A percentile compares a stretch with the other conserved stretches of the same genome.
Conservation (phyloP, 2,888 invertebrate species). For the Branchellion lobata region DNA sequence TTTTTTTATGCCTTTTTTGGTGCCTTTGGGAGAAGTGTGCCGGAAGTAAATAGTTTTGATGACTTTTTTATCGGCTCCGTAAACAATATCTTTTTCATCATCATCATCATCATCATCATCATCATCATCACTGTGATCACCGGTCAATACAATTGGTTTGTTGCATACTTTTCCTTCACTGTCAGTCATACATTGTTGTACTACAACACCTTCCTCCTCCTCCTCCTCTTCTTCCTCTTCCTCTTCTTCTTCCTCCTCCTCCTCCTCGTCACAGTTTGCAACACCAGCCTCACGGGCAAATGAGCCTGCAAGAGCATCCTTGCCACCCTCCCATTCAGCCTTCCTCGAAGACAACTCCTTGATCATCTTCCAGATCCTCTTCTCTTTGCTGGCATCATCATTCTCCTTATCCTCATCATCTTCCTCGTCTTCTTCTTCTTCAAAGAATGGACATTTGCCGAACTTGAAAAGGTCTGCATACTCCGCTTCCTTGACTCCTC, state of each 20-base stretch:
- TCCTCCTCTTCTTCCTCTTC: not conserved
- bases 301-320: too few species aligned
- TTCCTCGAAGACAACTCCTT: not conserved
- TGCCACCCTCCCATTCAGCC: not conserved
- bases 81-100: not conserved
- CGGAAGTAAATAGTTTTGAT: not conserved
- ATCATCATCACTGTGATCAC: conserved; percentile 23
- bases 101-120: conserved; percentile 23
- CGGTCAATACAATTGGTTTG: not conserved
- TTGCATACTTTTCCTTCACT: not conserved
- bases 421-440: conserved; percentile 16
- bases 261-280: not conserved
- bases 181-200: not conserved
- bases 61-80: too few species aligned
- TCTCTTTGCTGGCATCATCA: conserved; percentile 1
- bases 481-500: not conserved
- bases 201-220: not conserved
- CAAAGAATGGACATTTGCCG: not conserved
- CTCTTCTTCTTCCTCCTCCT: not conserved
- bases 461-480: conserved; percentile 1
- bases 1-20: not conserved
- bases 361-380: not conserved
- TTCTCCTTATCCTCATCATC: conserved; percentile 21
- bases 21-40: not conserved
- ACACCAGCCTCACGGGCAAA: too few species aligned